Evolutionary conservation across 2,888 invertebrate species (phyloP), one percentile per base, ranked within the genome.

Genomic region (Micoletzkya japonica): DNA sequence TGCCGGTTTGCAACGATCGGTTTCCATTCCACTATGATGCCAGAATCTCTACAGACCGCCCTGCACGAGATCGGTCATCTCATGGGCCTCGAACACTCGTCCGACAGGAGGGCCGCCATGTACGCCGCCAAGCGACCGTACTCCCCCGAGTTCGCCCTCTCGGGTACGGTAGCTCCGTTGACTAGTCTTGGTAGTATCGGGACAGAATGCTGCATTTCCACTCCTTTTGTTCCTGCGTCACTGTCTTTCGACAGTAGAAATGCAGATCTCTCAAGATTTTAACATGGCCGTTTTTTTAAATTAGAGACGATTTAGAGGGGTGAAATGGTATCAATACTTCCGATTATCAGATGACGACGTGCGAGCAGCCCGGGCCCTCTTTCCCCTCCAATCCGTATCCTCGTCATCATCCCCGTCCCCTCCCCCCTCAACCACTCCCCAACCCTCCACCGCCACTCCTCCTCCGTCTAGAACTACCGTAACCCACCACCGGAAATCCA

Each of bases 81-180:
- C 87, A 90, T 94, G 88, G 96, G 96, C 93, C 92, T 94, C 91
- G 94, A 95, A 88, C 89, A 96, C 77, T 90, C 95, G 80, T 94
- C 93, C 70, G 95, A 95, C 61, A 52, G 72, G 14, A 61, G 80
- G 24, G 81, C 85, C 2, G 84, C 81, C 7, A 85, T 85, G 85
- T 87, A 73, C 67, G 82, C 82, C 2, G 76, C 76, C 26, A 77
- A 76, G 66, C 52, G 66, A 54, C 66, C 66, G 4, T 66, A 66
- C 34, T 36, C 36, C 10, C 66, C 66, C 26, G 17, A 54, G 28
- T 66, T 66, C 54, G 54, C 66, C n/a, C 66, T 66, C 7, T 66
- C 66, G 14, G 61, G 61, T 61, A 24, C 10, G 28, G 20, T 26
- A 32, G n/a, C n/a, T n/a, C n/a, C n/a, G n/a, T n/a, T n/a, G n/a